Conservation (phyloP, 64 coral and sea anemone species). For the Montipora foliosa region DNA sequence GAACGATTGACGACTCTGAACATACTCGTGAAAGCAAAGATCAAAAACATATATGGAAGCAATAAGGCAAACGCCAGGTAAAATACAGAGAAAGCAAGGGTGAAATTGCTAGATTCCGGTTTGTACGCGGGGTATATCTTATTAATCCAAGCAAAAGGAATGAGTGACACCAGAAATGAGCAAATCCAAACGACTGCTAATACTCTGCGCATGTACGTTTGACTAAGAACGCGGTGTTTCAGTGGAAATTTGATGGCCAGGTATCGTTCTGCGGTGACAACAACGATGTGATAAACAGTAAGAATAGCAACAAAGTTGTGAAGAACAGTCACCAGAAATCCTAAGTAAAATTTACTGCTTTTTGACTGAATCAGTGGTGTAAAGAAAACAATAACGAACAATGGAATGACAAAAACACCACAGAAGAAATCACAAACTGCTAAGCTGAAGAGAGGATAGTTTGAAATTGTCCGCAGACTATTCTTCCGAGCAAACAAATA, state of each 20-base stretch:
- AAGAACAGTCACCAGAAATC: slow-evolving; percentile 29
- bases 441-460: slow-evolving; percentile 41
- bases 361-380: not conserved
- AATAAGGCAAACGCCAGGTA: slow-evolving; percentile 13
- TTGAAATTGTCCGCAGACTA: slow-evolving; percentile 15
- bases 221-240: not conserved
- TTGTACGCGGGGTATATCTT: slow-evolving; percentile 1
- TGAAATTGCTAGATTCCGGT: not conserved
- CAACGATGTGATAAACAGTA: slow-evolving; percentile 14
- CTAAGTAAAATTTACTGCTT: slow-evolving; percentile 2
- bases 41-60: slow-evolving; percentile 13
- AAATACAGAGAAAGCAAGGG: slow-evolving; percentile 11
- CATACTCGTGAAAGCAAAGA: slow-evolving; percentile 8
- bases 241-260: slow-evolving; percentile 38
- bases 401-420: not conserved
- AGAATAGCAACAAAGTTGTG: slow-evolving; percentile 31
- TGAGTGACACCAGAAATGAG: not conserved
- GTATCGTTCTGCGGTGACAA: slow-evolving; percentile 26
- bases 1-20: slow-evolving; percentile 11
- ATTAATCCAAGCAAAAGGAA: slow-evolving; percentile 14
- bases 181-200: not conserved
- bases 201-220: not conserved
- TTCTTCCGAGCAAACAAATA: slow-evolving; percentile 22
- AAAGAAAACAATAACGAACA: not conserved
- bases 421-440: slow-evolving; percentile 11